Evolutionary conservation across 2,797 vertebrate genomes (phyloP).

Genomic region (Lutjanus campechanus): DNA sequence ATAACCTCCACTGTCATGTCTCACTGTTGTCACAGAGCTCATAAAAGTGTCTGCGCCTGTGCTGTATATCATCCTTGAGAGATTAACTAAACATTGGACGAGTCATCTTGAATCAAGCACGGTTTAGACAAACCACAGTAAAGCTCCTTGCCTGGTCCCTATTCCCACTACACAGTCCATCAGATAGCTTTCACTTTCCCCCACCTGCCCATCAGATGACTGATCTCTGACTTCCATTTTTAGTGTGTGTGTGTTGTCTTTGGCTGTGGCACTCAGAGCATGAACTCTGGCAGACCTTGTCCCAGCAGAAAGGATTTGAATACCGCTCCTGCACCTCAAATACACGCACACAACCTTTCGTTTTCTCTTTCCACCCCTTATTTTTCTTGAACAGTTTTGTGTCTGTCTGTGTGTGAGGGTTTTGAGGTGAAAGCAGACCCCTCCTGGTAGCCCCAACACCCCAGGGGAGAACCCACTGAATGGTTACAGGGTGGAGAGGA

Average conservation of each 20-base stretch:
- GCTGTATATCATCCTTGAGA: constrained; percentile 53
- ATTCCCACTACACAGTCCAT: constrained; percentile 49
- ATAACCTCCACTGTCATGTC: constrained; percentile 54
- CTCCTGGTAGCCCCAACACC: constrained; percentile 61
- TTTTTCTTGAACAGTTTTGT: constrained; percentile 39
- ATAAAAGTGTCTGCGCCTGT: constrained; percentile 59
- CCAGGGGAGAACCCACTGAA: constrained; percentile 56
- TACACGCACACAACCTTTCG: constrained; percentile 26
- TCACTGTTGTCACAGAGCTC: constrained; percentile 51
- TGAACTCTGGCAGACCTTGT: constrained; percentile 81
- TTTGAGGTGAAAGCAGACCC: constrained; percentile 63
- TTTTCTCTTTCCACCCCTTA: constrained; percentile 26
- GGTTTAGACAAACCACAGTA: constrained; percentile 49
- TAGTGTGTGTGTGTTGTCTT: constrained; percentile 70
- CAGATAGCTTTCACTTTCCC: constrained; percentile 59
- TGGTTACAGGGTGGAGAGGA: constrained; percentile 51
- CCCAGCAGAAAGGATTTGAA: constrained; percentile 69
- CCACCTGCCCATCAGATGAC: constrained; percentile 75
- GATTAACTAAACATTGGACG: constrained; percentile 55
- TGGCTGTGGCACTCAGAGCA: constrained; percentile 65
- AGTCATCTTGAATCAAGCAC: constrained; percentile 55
- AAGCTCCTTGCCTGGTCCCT: constrained; percentile 45
- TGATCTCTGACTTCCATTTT: constrained; percentile 72
- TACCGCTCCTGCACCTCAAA: constrained; percentile 42
- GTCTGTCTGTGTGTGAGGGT: constrained; percentile 38